These are phyloP conservation scores for Eupithecia subumbrata DNA, from an alignment of 2,888 invertebrate genomes.

Conservation along the genomic window DNA sequence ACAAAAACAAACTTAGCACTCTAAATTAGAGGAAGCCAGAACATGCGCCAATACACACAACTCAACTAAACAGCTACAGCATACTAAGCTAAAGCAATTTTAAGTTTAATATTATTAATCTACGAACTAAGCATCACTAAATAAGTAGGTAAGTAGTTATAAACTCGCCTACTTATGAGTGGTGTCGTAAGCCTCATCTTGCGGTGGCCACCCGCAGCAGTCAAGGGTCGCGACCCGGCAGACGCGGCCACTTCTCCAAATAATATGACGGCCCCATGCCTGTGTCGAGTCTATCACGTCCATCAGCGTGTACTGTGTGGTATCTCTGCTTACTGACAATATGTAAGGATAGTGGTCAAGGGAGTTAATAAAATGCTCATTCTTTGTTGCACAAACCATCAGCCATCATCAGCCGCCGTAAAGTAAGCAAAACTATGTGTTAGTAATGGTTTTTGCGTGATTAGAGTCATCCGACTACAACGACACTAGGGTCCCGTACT, in stretches of 20 bases:
- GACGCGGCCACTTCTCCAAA: conserved; percentile 28
- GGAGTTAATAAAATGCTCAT: no score
- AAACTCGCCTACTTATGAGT: not conserved
- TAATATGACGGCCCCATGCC: conserved; percentile 36
- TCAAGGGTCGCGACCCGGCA: conserved; percentile 23
- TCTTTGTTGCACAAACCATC: no score
- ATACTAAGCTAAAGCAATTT: not conserved
- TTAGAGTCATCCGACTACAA: no score
- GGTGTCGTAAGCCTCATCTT: conserved; percentile 12
- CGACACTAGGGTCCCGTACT: no score
- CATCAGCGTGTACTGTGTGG: not conserved
- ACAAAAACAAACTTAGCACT: not conserved
- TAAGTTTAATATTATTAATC: not conserved
- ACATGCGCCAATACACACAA: not conserved
- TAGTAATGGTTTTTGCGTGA: no score
- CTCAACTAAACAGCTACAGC: not conserved
- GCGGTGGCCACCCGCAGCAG: conserved; percentile 33
- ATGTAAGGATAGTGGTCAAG: not conserved
- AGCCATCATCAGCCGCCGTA: no score
- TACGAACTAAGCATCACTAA: not conserved
- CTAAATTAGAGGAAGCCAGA: not conserved
- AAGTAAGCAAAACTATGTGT: no score
- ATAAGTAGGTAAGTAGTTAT: not conserved
- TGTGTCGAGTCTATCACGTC: conserved; percentile 24
- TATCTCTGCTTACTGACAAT: not conserved